A percentile compares a stretch with the other conserved stretches of the same genome.
Conservation (phyloP, 2,888 invertebrate genomes). For the Cryptocephalus primarius region DNA sequence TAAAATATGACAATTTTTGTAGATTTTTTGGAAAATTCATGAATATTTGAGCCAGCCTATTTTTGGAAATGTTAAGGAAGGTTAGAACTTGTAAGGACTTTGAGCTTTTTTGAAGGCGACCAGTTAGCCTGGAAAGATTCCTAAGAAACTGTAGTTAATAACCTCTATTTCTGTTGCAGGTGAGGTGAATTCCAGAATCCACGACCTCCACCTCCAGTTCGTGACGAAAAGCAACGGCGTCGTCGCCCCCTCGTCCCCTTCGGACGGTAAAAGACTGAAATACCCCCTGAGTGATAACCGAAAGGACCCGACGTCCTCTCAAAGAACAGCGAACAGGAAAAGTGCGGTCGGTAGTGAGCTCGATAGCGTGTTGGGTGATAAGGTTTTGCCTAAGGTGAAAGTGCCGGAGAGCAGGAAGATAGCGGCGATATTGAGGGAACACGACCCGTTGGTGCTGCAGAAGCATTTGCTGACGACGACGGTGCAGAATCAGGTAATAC, state of each 20-base stretch:
- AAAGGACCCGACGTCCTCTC: conserved; percentile 23
- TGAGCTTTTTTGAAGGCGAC: too few relatives aligned
- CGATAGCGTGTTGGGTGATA: conserved; percentile 55
- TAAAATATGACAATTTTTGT: too few relatives aligned
- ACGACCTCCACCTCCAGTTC: conserved; percentile 43
- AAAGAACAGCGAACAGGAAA: conserved; percentile 25
- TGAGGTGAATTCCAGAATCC: conserved; percentile 46
- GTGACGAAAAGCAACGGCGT: conserved; percentile 25
- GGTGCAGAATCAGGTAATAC: conserved; percentile 70
- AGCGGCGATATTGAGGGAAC: conserved; percentile 73
- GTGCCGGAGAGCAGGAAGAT: conserved; percentile 65
- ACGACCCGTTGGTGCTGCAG: conserved; percentile 71
- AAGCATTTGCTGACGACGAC: conserved; percentile 71
- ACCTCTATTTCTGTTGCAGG: conserved; percentile 7
- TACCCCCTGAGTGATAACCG: conserved; percentile 1
- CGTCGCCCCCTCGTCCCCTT: conserved; percentile 7
- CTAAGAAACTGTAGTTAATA: too few relatives aligned
- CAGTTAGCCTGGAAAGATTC: too few relatives aligned
- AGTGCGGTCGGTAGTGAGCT: conserved; percentile 49
- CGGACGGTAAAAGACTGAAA: conserved; percentile 1
- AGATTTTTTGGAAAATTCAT: too few relatives aligned
- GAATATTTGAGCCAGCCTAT: too few relatives aligned
- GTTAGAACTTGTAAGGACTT: too few relatives aligned
- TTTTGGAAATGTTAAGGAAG: too few relatives aligned
- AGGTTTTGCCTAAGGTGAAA: conserved; percentile 47